Conservation (phyloP, 2,797 vertebrate species). For the Remorina albescens region DNA sequence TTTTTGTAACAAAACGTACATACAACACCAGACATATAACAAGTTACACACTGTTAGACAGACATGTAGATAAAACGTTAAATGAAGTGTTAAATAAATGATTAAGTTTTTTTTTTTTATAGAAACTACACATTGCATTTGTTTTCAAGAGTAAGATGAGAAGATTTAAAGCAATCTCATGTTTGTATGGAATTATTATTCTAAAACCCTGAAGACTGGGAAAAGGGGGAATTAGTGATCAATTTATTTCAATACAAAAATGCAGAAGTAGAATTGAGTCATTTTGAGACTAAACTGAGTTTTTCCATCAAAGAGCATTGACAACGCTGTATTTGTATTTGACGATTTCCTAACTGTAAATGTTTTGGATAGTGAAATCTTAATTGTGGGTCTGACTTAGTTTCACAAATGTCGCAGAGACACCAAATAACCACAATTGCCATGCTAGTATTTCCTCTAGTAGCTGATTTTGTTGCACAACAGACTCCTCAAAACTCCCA, state of each 20-base stretch:
- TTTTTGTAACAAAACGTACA: conserved; percentile 5
- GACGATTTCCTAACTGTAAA: neutral
- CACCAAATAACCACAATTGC: no score
- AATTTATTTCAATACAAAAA: neutral
- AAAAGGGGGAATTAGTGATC: neutral
- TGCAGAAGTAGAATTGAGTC: neutral
- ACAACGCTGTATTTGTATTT: no score
- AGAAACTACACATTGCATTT: conserved; percentile 12
- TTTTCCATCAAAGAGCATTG: neutral
- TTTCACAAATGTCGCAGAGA: no score
- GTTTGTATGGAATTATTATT: conserved; percentile 8
- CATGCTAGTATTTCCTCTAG: no score
- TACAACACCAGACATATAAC: neutral
- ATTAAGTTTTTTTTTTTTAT: neutral
- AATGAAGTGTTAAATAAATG: neutral
- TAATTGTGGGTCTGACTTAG: no score
- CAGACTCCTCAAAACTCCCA: no score
- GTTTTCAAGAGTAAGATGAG: conserved; percentile 1
- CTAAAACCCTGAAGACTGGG: conserved; percentile 9
- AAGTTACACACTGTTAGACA: conserved; percentile 8
- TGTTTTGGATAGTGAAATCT: neutral
- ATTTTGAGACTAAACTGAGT: neutral
- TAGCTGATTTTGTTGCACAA: no score
- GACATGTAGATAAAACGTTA: neutral
- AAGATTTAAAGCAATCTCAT: conserved; percentile 10